Evolutionary conservation across 2,888 invertebrate genomes (phyloP).

Genomic region (Diogma glabrata): DNA sequence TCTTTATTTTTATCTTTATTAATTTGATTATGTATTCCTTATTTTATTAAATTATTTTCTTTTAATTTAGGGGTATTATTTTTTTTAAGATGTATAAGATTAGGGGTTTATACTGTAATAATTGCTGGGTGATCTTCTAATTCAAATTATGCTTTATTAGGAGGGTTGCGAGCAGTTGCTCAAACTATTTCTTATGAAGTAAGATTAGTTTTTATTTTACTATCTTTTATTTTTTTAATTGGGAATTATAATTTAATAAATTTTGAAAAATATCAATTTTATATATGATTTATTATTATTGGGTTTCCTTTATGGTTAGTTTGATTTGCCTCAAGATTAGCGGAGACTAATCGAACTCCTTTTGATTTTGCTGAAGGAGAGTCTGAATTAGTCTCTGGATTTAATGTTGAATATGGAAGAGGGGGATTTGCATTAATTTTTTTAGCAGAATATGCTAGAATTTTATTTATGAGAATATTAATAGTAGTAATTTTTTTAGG

Average conservation of each 20-base stretch:
- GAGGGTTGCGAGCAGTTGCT: constrained; percentile 52
- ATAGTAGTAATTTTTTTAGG: constrained; percentile 49
- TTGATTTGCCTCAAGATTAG: constrained; percentile 49
- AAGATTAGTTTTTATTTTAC: constrained; percentile 38
- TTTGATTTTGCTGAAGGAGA: constrained; percentile 74
- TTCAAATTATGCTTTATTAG: constrained; percentile 60
- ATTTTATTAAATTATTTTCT: constrained; percentile 40
- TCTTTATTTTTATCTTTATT: constrained; percentile 4
- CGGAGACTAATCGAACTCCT: constrained; percentile 60
- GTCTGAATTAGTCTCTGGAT: constrained; percentile 65
- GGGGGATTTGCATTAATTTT: constrained; percentile 61
- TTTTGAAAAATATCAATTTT: constrained; percentile 41
- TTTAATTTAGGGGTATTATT: constrained; percentile 50
- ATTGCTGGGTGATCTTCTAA: constrained; percentile 56
- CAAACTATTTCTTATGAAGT: constrained; percentile 71
- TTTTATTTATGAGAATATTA: constrained; percentile 54
- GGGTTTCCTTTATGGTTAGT: constrained; percentile 44
- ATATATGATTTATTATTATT: constrained; percentile 44
- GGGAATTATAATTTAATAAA: constrained; percentile 42
- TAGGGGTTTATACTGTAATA: constrained; percentile 53
- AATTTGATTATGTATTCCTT: constrained; percentile 34
- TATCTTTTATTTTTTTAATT: constrained; percentile 41
- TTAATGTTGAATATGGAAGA: constrained; percentile 66
- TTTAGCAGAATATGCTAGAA: constrained; percentile 56
- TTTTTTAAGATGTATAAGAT: constrained; percentile 51